A percentile compares a stretch with the other conserved stretches of the same genome.
phyloP scores from a whole-genome alignment of 2,888 invertebrate species.

The Drosophila neotestacea region DNA sequence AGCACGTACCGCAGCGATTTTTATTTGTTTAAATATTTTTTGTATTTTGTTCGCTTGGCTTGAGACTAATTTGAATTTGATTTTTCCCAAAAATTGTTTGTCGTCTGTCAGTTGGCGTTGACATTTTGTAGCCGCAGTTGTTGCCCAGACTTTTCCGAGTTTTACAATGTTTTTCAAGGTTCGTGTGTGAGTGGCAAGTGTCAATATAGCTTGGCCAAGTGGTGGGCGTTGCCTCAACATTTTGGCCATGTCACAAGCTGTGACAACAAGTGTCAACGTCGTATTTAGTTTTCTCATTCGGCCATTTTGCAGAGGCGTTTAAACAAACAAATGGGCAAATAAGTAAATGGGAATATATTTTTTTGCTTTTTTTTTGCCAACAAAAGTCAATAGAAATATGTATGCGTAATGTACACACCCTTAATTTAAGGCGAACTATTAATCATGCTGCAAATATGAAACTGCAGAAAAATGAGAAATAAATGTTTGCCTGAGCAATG shows the following conservation, averaged over 20 bases:
- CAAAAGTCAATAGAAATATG: conserved; percentile 68
- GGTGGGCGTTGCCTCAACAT: conserved; percentile 65
- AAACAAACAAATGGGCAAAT: conserved; percentile 48
- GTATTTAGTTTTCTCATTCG: conserved; percentile 34
- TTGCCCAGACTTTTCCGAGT: conserved; percentile 33
- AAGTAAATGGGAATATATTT: not conserved
- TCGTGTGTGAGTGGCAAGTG: conserved; percentile 38
- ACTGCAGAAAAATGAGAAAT: conserved; percentile 71
- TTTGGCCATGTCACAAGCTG: conserved; percentile 69
- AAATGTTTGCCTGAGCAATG: conserved; percentile 73
- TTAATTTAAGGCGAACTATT: conserved; percentile 63
- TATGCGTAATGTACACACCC: conserved; percentile 34
- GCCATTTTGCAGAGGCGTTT: conserved; percentile 66
- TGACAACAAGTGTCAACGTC: conserved; percentile 77
- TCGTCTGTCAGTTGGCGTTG: conserved; percentile 72
- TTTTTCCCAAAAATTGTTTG: conserved; percentile 60
- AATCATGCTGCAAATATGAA: conserved; percentile 72
- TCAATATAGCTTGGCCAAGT: conserved; percentile 44
- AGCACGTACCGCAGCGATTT: conserved; percentile 77
- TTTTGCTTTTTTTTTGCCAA: conserved; percentile 11
- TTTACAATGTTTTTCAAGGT: conserved; percentile 76
- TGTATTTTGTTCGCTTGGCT: conserved; percentile 42
- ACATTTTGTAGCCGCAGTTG: conserved; percentile 75
- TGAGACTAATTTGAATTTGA: conserved; percentile 73
- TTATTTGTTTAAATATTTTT: conserved; percentile 80